Percentiles rank a stretch among this genome's conserved stretches.
Evolutionary conservation across 2,797 vertebrate genomes (phyloP).

Genomic region (Liasis olivaceus): DNA sequence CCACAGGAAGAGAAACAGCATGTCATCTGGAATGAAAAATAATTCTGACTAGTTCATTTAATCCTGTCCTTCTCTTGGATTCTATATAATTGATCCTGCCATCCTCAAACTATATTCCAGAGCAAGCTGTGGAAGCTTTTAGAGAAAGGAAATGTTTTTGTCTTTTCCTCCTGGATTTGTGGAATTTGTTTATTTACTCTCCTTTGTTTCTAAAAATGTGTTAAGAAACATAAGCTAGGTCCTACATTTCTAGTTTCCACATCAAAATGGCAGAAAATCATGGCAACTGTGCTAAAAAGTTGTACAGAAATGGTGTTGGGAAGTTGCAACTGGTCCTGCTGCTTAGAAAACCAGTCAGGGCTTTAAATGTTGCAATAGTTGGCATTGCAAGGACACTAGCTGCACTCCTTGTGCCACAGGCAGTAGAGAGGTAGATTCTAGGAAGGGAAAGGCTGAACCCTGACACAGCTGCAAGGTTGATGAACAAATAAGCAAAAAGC

Average conservation of each 20-base stretch:
- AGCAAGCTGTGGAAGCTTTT: not conserved
- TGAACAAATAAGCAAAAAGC: not conserved
- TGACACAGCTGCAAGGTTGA: not conserved
- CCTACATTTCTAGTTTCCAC: not conserved
- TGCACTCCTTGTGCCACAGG: not conserved
- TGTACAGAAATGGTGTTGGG: not conserved
- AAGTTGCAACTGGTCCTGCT: not conserved
- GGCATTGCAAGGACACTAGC: not conserved
- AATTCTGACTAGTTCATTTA: slow-evolving; percentile 19
- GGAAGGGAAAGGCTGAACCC: not conserved
- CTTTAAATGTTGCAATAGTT: not conserved
- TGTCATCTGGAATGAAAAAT: slow-evolving; percentile 21
- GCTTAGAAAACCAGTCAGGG: not conserved
- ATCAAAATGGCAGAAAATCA: not conserved
- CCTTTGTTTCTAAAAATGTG: not conserved
- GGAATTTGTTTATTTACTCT: not conserved
- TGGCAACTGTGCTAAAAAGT: not conserved
- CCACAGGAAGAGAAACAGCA: not conserved
- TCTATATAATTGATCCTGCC: slow-evolving; percentile 10
- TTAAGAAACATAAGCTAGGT: not conserved
- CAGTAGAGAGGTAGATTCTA: not conserved
- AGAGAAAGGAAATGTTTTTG: not conserved
- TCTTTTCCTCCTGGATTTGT: not conserved
- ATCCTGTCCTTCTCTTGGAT: slow-evolving; percentile 21
- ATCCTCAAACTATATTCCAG: not conserved